A percentile compares a stretch with the other conserved stretches of the same genome.
phyloP scores from a whole-genome alignment of 2,113 vertebrate species.

The Phoenicopterus ruber region DNA sequence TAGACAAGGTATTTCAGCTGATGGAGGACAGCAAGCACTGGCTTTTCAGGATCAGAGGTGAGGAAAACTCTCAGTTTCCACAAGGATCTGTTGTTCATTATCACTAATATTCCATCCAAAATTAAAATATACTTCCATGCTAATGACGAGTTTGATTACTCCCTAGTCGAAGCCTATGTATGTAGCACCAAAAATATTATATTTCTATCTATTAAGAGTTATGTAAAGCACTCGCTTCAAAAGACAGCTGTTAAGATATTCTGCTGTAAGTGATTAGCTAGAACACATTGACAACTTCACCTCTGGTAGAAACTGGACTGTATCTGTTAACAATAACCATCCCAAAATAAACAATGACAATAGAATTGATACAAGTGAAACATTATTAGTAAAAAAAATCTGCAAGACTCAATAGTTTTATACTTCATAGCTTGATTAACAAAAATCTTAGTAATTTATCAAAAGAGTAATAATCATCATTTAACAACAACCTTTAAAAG shows the following conservation, averaged over 20 bases:
- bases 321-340: not conserved
- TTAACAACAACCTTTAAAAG: not conserved
- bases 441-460: not conserved
- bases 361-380: not conserved
- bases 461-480: not conserved
- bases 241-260: not conserved
- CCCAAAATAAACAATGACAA: not conserved
- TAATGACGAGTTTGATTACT: not conserved
- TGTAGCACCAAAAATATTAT: not conserved
- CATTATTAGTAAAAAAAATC: not conserved
- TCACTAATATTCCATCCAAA: not conserved
- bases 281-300: not conserved
- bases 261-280: not conserved
- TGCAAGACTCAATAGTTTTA: not conserved
- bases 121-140: not conserved
- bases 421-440: not conserved
- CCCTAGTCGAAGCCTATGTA: not conserved
- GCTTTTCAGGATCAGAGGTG: not conserved
- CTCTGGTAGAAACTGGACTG: not conserved
- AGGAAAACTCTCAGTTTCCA: not conserved
- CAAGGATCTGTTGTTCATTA: not conserved
- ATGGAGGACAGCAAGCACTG: not conserved
- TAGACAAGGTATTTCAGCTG: not conserved
- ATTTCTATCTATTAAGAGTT: not conserved
- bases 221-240: not conserved